phyloP scores from a whole-genome alignment of 2,113 vertebrate species.

The human (Homo sapiens) region DNA sequence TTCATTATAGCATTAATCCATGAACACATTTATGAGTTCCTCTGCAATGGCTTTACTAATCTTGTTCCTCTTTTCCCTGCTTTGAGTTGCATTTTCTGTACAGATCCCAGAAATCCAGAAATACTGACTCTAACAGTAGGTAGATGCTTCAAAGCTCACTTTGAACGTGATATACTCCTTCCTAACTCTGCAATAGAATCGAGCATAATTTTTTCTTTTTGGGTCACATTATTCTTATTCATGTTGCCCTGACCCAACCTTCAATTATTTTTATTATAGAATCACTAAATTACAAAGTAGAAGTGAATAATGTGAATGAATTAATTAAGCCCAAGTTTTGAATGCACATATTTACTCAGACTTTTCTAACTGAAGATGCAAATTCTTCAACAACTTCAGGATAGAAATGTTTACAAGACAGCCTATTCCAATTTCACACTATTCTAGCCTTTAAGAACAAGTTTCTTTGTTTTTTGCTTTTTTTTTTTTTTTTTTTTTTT shows the following conservation, averaged over 20 bases:
- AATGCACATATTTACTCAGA: not conserved
- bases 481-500: too few species aligned
- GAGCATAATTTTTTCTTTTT: not conserved
- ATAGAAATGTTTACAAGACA: too few species aligned
- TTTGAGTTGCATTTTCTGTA: not conserved
- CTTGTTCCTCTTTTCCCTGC: not conserved
- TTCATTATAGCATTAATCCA: not conserved
- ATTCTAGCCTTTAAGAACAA: not conserved
- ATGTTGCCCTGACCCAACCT: not conserved
- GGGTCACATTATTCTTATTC: not conserved
- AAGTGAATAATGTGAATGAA: not conserved
- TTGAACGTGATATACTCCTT: not conserved
- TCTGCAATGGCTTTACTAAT: not conserved
- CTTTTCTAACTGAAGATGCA: not conserved
- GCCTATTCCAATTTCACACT: not conserved
- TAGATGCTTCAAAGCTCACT: not conserved
- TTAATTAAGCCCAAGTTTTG: not conserved
- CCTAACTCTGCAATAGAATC: not conserved
- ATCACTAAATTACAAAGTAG: not conserved
- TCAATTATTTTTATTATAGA: not conserved
- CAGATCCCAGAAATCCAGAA: not conserved
- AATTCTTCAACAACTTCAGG: not conserved
- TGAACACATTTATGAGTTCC: too few species aligned
- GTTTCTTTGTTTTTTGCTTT: too few species aligned
- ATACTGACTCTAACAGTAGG: not conserved